Evolutionary conservation across 2,797 vertebrate species (phyloP), one percentile per base, ranked within the genome.

Genomic region (Tauraco hartlaubi): DNA sequence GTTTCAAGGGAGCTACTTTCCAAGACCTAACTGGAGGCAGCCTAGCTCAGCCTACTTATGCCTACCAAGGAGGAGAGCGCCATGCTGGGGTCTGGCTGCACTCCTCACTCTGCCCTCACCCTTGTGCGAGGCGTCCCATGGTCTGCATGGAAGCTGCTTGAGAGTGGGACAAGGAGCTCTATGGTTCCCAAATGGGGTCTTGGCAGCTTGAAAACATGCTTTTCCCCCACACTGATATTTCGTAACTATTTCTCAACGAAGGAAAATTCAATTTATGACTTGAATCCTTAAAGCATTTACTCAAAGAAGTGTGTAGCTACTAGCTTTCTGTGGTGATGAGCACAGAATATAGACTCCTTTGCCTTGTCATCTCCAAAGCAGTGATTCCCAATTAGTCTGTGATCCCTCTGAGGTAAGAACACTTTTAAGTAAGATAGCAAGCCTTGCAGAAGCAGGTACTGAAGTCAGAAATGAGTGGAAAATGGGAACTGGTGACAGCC

Each of bases 41-140:
- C 29, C 35, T 79, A 2, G 35, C 51, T 72, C 29, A 82, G 74
- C 18, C 26, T 43, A 9, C 5, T 41, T 29, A 2, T 11, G 5
- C 55, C 67, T 29, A 19, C 22, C 3, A 2, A 37, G 37, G 46
- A 41, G 68, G 33, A 33, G 37, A 15, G 43, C 1, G 6, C 62
- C 0, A 0, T 35, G 48, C 44, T 35, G 25, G 8, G 46, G n/a
- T 66, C 56, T 59, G 25, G 20, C 44, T 25, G 9, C 15, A 4
- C 26, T 71, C 16, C 11, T 54, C 46, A 12, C 33, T 37, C 11
- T 21, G 48, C 20, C 14, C 28, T 77, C 0, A 0, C 28, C 16
- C 37, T 52, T 39, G 22, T 12, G 33, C 2, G 2, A 19, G 39
- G 61, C 59, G 22, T 39, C 51, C 33, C 0, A 0, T 44, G 10